Conservation (phyloP, 2,888 invertebrate species). For the Eupsilia transversa region DNA sequence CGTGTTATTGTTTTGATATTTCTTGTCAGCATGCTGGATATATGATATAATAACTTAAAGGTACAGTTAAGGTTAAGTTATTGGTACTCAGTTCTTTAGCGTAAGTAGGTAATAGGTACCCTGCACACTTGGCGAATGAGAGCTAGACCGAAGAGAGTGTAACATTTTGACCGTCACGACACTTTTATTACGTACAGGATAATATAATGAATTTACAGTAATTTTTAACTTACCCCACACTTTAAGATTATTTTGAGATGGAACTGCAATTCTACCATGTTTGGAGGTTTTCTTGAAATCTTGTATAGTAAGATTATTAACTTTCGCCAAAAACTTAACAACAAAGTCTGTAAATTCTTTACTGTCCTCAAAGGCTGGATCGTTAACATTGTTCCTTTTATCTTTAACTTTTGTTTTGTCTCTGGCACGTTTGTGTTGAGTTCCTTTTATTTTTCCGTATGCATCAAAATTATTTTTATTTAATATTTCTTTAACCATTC, state of each 20-base stretch:
- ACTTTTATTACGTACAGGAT: neutral
- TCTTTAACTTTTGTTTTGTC: neutral
- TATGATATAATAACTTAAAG: neutral
- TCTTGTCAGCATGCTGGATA: neutral
- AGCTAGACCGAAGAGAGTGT: neutral
- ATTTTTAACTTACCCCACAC: conserved; percentile 63
- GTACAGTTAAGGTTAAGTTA: neutral
- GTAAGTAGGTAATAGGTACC: neutral
- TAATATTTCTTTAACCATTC: conserved; percentile 56
- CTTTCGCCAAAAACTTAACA: conserved; percentile 37
- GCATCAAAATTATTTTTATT: conserved; percentile 37
- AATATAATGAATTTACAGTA: neutral
- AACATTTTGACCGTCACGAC: neutral
- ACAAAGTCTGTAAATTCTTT: conserved; percentile 45
- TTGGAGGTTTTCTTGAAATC: conserved; percentile 32
- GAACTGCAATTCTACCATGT: neutral
- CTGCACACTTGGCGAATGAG: neutral
- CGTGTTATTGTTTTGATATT: neutral
- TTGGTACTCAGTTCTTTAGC: neutral
- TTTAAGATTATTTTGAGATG: conserved; percentile 46
- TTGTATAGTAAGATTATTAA: conserved; percentile 34
- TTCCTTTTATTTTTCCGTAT: conserved; percentile 28
- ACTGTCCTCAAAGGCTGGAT: conserved; percentile 20
- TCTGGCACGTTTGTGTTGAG: neutral
- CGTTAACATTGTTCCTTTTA: neutral